These are phyloP conservation scores for Sorex fumeus DNA, from an alignment of 2,113 vertebrate species.

Conservation along the genomic window DNA sequence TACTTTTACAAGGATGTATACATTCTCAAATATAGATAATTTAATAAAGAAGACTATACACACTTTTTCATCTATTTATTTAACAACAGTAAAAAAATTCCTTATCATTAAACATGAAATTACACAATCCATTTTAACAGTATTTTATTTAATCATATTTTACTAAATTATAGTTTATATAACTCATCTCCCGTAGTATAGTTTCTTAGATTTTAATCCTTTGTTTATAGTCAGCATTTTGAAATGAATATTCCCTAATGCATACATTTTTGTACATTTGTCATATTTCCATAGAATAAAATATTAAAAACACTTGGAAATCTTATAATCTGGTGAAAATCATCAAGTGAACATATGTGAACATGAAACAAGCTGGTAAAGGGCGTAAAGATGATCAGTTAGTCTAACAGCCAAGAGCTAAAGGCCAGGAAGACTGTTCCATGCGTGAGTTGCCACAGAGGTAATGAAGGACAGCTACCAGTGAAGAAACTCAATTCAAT, in stretches of 20 bases:
- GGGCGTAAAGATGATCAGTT: not conserved
- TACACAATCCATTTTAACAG: conserved; percentile 3
- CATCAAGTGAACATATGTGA: not conserved
- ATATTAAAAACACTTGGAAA: not conserved
- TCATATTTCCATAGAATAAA: conserved; percentile 6
- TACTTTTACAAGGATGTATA: not conserved
- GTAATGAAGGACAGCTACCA: not conserved
- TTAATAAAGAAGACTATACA: not conserved
- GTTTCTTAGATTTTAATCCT: conserved; percentile 58
- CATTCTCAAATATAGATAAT: not conserved
- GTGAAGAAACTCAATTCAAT: conserved; percentile 18
- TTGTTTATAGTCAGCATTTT: conserved; percentile 39
- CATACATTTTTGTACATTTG: conserved; percentile 11
- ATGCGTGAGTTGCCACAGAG: not conserved
- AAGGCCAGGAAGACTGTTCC: not conserved
- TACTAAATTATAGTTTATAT: conserved; percentile 38
- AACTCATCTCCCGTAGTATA: not conserved
- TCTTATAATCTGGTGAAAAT: conserved; percentile 1
- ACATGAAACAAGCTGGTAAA: not conserved
- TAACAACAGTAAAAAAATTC: not conserved
- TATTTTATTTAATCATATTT: conserved; percentile 3
- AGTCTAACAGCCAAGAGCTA: not conserved
- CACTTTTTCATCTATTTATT: conserved; percentile 14
- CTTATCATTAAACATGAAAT: conserved; percentile 12
- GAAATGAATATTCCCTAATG: not conserved